Conservation (phyloP, 2,888 invertebrate species). For the Melipona bicolor region DNA sequence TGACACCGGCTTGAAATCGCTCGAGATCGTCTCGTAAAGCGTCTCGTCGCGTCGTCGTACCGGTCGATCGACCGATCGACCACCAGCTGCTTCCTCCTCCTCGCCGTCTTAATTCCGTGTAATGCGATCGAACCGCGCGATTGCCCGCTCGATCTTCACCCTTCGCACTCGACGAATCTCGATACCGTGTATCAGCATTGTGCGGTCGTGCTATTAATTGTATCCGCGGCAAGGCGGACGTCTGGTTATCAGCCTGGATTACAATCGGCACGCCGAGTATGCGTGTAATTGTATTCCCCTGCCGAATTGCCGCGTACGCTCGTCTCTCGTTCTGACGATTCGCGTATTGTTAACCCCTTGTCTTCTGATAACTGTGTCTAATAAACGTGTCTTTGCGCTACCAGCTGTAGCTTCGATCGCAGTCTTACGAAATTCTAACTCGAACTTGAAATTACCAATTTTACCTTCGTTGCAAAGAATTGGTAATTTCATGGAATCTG, state of each 20-base stretch:
- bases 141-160: constrained; percentile 4
- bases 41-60: too few relatives aligned
- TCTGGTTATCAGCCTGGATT: constrained; percentile 1
- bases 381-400: too few relatives aligned
- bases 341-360: too few relatives aligned
- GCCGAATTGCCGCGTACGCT: not conserved
- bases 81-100: constrained; percentile 6
- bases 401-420: too few relatives aligned
- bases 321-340: too few relatives aligned
- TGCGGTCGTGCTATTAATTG: constrained; percentile 20
- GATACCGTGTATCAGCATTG: constrained; percentile 7
- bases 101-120: constrained; percentile 55
- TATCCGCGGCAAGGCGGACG: not conserved
- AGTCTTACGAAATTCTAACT: too few relatives aligned
- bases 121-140: constrained; percentile 47
- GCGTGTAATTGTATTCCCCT: constrained; percentile 15
- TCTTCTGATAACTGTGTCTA: too few relatives aligned
- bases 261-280: not conserved
- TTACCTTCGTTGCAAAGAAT: too few relatives aligned
- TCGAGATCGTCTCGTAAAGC: not conserved
- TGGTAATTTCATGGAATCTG: too few relatives aligned
- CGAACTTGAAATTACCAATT: too few relatives aligned
- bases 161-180: not conserved
- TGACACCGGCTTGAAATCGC: constrained; percentile 45
- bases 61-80: constrained; percentile 28